A percentile compares a stretch with the other conserved stretches of the same genome.
Evolutionary conservation across 1,140 invertebrate species (phyloP).

Genomic region (Apis laboriosa): DNA sequence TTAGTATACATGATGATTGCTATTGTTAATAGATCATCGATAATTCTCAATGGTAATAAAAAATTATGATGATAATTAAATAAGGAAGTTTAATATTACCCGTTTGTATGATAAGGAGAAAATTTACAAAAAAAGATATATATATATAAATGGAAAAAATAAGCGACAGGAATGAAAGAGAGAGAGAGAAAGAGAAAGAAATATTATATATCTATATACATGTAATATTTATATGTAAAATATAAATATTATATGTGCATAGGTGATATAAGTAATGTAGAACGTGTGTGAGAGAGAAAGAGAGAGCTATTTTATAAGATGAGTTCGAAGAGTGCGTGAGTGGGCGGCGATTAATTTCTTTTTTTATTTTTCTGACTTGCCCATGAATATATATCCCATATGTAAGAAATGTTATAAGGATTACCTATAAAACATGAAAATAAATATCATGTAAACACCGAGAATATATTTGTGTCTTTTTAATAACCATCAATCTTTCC

Average conservation of each 20-base stretch:
- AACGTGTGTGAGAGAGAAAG: conserved; percentile 29
- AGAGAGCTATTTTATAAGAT: conserved; percentile 51
- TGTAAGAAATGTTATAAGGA: conserved; percentile 68
- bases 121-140: conserved; percentile 45
- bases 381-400: conserved; percentile 70
- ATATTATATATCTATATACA: neutral
- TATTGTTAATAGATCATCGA: conserved; percentile 22
- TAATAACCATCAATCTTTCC: no score
- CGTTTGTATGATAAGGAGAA: conserved; percentile 66
- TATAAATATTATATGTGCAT: neutral
- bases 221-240: neutral
- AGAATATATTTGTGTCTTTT: conserved; percentile 8
- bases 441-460: conserved; percentile 71
- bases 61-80: conserved; percentile 52
- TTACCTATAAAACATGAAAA: conserved; percentile 67
- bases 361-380: conserved; percentile 73
- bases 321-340: conserved; percentile 49
- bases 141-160: neutral
- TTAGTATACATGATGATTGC: conserved; percentile 35
- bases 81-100: conserved; percentile 64
- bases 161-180: conserved; percentile 30
- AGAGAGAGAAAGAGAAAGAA: conserved; percentile 33
- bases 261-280: neutral
- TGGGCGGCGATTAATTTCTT: conserved; percentile 67
- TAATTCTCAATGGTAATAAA: conserved; percentile 28